Base-by-base conservation (phyloP, 2,113 vertebrate species). In the Nothocercus nigrocapillus region DNA sequence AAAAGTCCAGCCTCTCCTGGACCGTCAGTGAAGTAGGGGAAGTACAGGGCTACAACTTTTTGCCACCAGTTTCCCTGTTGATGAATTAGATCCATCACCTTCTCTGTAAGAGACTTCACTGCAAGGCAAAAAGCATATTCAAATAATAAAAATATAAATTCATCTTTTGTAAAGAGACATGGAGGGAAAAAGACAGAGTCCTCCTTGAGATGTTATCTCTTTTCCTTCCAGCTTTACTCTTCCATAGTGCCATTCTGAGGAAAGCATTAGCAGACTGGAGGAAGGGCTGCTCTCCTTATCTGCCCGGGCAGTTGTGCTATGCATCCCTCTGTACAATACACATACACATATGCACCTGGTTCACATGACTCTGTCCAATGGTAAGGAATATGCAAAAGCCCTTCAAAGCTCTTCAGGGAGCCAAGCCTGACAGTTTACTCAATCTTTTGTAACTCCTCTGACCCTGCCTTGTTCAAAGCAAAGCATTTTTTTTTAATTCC, bases 381-480 rank as follows among this genome's bases (percentile, higher is more conserved):
- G 80, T 49, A 59, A 94, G 68, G 5, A 69, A 36, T 20, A 45
- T 21, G 61, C 61, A 82, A 94, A 97, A 92, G 59, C 67, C 62
- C 90, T 95, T 77, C 82, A 95, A 64, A 96, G 79, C 77, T 93
- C 88, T 92, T 72, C 93, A 77, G 42, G 11, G 78, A 94, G 82
- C 88, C 73, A 90, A 59, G 44, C 84, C 27, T 89, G 91, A 89
- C 83, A 96, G 86, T 94, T 97, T 95, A 68, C 76, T 87, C 77
- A 51, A 40, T 87, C 67, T 95, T 97, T 88, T 81, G 51, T 91
- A 93, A 85, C 36, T 88, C 70, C 70, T 68, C 67, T 95, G 83
- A 89, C 85, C 74, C 63, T 89, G 80, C 34, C 67, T 96, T 62
- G 9, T 93, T 96, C 89, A 96, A 96, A 94, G 58, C 34, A 91